A percentile compares a stretch with the other conserved stretches of the same genome.
Evolutionary conservation across 2,113 vertebrate species (phyloP).

Genomic region (Pelecanoides urinatrix): DNA sequence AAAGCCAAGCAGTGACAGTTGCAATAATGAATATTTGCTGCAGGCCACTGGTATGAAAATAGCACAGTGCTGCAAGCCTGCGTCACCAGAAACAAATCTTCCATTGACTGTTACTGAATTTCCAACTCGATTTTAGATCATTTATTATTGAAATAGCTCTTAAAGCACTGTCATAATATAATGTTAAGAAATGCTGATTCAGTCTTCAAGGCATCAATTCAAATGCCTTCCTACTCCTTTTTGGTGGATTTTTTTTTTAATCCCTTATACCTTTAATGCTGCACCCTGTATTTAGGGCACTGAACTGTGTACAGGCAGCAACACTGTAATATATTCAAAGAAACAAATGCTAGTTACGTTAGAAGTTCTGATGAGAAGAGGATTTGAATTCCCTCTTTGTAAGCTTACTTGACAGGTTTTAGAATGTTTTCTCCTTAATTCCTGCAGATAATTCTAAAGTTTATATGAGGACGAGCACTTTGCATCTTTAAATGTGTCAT

Average conservation of each 20-base stretch:
- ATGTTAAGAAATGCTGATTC: slow-evolving; percentile 35
- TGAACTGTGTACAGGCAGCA: neutral
- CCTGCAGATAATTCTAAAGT: neutral
- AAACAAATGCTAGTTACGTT: neutral
- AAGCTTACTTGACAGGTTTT: neutral
- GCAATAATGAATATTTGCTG: slow-evolving; percentile 66
- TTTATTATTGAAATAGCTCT: slow-evolving; percentile 24
- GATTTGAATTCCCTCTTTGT: neutral
- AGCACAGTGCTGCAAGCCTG: slow-evolving; percentile 1
- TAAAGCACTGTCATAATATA: neutral
- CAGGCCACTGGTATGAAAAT: slow-evolving; percentile 52
- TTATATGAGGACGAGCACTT: neutral
- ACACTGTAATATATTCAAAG: neutral
- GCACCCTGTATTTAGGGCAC: neutral
- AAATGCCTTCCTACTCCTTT: neutral
- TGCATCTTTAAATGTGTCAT: neutral
- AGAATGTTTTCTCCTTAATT: neutral
- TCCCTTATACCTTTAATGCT: neutral
- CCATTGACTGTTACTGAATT: neutral
- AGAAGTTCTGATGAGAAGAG: neutral
- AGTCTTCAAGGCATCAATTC: neutral
- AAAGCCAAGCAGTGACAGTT: slow-evolving; percentile 58
- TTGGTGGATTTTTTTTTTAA: neutral
- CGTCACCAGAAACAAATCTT: slow-evolving; percentile 28
- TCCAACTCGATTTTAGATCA: slow-evolving; percentile 12